These are phyloP conservation scores for Drosophila pallidifrons DNA, from an alignment of 1,140 invertebrate species.

Conservation along the genomic window DNA sequence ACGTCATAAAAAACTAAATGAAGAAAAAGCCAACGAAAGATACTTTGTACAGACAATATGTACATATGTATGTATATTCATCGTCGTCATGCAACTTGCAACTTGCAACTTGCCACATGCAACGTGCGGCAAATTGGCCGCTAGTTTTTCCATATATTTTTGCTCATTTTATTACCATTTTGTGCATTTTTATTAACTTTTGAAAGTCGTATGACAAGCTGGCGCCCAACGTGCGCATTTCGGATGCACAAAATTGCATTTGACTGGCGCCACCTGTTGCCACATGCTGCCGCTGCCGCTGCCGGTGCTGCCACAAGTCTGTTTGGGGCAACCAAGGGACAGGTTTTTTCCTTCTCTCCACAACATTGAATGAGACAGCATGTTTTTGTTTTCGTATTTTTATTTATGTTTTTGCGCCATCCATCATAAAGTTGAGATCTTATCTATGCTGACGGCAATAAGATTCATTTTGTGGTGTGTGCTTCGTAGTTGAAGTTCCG, in stretches of 20 bases:
- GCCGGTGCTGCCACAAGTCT: background rate
- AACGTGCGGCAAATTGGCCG: conserved; percentile 55
- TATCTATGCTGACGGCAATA: background rate
- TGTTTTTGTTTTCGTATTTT: background rate
- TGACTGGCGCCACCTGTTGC: background rate
- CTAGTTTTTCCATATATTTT: conserved; percentile 37
- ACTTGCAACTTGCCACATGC: conserved; percentile 41
- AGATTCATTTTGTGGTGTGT: background rate
- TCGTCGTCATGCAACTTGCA: conserved; percentile 34
- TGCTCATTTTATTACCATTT: background rate
- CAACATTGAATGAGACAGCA: background rate
- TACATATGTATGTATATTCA: conserved; percentile 8
- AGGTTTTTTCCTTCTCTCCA: background rate
- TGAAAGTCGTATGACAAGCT: conserved; percentile 58
- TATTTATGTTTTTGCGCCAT: background rate
- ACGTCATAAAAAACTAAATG: conserved; percentile 45
- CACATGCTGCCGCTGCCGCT: background rate
- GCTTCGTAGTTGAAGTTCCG: background rate
- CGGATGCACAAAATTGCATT: conserved; percentile 21
- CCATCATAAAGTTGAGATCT: background rate
- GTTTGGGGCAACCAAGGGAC: background rate
- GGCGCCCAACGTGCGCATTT: conserved; percentile 17
- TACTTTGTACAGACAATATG: too few relatives aligned
- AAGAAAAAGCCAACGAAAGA: background rate
- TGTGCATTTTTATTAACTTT: conserved; percentile 22